Conservation (phyloP, 2,797 vertebrate species). For the Eurystomus glaucurus region DNA sequence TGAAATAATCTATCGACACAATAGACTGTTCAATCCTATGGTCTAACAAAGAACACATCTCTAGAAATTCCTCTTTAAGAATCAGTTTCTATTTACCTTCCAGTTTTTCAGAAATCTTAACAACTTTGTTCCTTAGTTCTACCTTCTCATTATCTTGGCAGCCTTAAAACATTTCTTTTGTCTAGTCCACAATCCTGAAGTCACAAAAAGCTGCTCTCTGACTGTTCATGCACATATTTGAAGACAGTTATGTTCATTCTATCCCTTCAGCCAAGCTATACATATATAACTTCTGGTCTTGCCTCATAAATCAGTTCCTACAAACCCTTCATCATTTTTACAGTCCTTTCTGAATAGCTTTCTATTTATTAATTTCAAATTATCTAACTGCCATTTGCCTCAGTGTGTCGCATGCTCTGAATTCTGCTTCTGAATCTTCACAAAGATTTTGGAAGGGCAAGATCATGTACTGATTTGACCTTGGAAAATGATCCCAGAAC, state of each 20-base stretch:
- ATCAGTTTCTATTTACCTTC: not conserved
- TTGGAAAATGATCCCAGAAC: slow-evolving; percentile 5
- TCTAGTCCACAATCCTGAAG: not conserved
- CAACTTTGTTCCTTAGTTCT: not conserved
- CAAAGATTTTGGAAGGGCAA: not conserved
- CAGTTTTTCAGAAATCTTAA: not conserved
- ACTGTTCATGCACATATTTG: not conserved
- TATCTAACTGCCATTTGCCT: slow-evolving; percentile 13
- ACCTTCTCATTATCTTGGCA: not conserved
- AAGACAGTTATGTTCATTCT: not conserved
- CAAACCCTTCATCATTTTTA: slow-evolving; percentile 41
- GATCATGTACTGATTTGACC: not conserved
- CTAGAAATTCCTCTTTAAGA: not conserved
- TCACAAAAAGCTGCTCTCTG: not conserved
- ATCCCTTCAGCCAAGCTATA: not conserved
- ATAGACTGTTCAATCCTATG: not conserved
- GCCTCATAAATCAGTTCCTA: slow-evolving; percentile 50
- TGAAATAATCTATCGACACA: not conserved
- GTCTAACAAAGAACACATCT: not conserved
- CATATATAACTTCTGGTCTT: slow-evolving; percentile 6
- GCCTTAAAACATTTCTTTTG: not conserved
- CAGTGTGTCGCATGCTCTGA: not conserved
- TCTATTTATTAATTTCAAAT: slow-evolving; percentile 56
- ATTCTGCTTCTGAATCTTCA: not conserved
- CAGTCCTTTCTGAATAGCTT: slow-evolving; percentile 20